Conservation (phyloP, 2,797 vertebrate genomes). For the Pseudochaenichthys georgianus region DNA sequence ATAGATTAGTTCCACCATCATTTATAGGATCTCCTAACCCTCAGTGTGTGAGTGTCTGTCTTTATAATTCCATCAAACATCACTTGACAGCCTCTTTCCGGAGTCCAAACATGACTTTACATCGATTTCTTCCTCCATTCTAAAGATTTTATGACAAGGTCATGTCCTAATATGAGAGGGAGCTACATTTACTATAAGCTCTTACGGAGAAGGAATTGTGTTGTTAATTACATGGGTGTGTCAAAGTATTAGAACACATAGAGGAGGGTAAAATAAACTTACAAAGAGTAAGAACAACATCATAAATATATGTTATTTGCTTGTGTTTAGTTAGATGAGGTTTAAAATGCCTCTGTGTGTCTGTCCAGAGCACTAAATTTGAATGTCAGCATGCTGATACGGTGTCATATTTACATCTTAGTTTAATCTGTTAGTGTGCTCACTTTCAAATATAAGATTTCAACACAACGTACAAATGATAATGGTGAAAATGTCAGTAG, state of each 20-base stretch:
- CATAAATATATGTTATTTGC: neutral
- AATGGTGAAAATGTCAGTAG: neutral
- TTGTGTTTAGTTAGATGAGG: neutral
- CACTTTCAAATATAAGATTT: neutral
- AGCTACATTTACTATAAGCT: constrained; percentile 31
- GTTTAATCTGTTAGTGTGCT: neutral
- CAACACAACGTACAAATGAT: neutral
- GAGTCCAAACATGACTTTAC: constrained; percentile 46
- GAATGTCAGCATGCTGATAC: neutral
- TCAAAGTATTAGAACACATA: constrained; percentile 18
- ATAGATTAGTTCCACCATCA: constrained; percentile 60
- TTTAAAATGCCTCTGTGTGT: neutral
- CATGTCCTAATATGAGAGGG: constrained; percentile 35
- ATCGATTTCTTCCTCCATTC: constrained; percentile 54
- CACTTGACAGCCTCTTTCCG: constrained; percentile 39
- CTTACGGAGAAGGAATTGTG: constrained; percentile 13
- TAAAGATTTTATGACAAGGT: constrained; percentile 64
- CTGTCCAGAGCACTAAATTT: neutral
- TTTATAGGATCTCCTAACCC: constrained; percentile 37
- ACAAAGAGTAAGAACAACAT: neutral
- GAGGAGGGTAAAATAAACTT: neutral
- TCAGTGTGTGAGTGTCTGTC: constrained; percentile 15
- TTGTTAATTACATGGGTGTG: constrained; percentile 31
- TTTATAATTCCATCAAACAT: constrained; percentile 49
- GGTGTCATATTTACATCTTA: too few relatives aligned